phyloP scores from a whole-genome alignment of 2,888 invertebrate genomes.

The Eupithecia tripunctaria region DNA sequence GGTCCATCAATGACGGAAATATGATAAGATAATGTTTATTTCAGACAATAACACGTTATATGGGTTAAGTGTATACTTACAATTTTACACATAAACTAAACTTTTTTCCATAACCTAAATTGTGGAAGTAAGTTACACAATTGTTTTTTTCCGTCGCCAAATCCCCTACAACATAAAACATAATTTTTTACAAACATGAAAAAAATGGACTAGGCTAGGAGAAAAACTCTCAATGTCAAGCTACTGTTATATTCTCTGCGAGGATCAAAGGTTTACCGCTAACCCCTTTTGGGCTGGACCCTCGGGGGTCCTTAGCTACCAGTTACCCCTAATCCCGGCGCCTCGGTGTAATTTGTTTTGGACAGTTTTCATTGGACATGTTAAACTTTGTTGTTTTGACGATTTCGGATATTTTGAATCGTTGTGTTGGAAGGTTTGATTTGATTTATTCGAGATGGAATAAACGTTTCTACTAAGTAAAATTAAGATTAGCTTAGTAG shows the following conservation, averaged over 20 bases:
- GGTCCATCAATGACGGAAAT: too few relatives aligned
- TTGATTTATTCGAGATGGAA: not conserved
- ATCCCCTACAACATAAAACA: not conserved
- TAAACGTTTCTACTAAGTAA: not conserved
- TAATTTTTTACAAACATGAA: not conserved
- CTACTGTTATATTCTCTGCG: constrained; percentile 15
- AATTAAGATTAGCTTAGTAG: too few relatives aligned
- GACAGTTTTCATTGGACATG: constrained; percentile 33
- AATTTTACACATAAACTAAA: too few relatives aligned
- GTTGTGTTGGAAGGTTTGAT: not conserved
- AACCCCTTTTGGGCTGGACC: constrained; percentile 27
- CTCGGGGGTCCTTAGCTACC: constrained; percentile 26
- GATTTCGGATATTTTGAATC: constrained; percentile 7
- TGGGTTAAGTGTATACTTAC: too few relatives aligned
- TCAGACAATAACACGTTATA: too few relatives aligned
- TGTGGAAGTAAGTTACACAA: not conserved
- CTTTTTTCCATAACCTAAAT: too few relatives aligned
- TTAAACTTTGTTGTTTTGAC: constrained; percentile 14
- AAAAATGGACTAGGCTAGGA: not conserved
- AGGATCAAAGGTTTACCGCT: constrained; percentile 36
- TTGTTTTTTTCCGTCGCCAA: not conserved
- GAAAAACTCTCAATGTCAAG: not conserved
- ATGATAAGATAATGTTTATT: too few relatives aligned
- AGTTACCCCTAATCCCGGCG: constrained; percentile 25
- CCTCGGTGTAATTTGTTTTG: constrained; percentile 30